Conservation (phyloP, 2,888 invertebrate genomes). For the Lissonota sp. region DNA sequence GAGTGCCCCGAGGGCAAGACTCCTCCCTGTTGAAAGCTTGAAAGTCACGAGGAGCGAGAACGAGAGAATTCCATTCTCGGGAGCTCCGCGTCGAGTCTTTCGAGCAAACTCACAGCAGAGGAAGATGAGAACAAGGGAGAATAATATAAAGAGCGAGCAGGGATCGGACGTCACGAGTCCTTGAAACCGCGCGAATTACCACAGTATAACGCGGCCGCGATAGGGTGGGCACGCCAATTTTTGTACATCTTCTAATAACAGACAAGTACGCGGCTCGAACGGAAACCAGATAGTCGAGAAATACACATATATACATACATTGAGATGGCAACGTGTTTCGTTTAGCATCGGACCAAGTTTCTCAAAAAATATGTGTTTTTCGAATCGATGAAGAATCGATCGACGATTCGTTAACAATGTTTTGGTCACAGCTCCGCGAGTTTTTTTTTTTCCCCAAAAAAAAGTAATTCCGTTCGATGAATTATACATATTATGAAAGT, state of each 20-base stretch:
- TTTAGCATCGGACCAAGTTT: too few relatives aligned
- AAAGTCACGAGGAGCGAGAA: constrained; percentile 1
- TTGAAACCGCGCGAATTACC: constrained; percentile 64
- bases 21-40: constrained; percentile 40
- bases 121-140: background rate
- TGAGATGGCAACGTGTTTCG: too few relatives aligned
- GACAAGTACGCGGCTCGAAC: constrained; percentile 64
- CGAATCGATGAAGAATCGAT: too few relatives aligned
- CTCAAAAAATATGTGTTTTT: too few relatives aligned
- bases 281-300: constrained; percentile 28
- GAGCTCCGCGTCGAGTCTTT: constrained; percentile 46
- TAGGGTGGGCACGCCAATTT: constrained; percentile 79
- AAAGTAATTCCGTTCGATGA: too few relatives aligned
- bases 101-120: constrained; percentile 5
- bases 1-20: constrained; percentile 36
- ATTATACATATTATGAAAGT: too few relatives aligned
- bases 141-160: constrained; percentile 11
- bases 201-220: constrained; percentile 71
- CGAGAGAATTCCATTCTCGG: background rate
- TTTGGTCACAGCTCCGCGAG: too few relatives aligned
- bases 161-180: constrained; percentile 26
- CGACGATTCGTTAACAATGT: too few relatives aligned
- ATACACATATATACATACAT: background rate
- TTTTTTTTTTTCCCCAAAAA: background rate
- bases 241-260: constrained; percentile 82